These are phyloP conservation scores for Oncorhynchus kisutch DNA, from an alignment of 2,113 vertebrate species.

Conservation along the genomic window DNA sequence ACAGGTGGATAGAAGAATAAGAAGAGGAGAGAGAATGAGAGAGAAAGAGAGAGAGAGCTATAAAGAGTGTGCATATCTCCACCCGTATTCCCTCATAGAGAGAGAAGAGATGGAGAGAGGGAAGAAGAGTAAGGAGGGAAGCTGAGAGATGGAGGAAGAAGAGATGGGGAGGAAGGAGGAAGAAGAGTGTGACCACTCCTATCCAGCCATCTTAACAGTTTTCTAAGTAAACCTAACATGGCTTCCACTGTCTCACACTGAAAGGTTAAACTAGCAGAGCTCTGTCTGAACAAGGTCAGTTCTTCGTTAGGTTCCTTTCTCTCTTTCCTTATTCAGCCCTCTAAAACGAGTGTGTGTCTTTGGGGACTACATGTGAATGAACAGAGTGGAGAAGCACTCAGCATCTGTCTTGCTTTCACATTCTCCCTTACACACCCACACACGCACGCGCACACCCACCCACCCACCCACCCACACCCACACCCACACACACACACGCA, in stretches of 20 bases:
- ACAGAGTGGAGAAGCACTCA: slow-evolving; percentile 57
- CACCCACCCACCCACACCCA: rapidly evolving
- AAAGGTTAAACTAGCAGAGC: slow-evolving; percentile 33
- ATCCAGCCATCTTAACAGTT: too few relatives aligned
- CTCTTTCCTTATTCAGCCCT: slow-evolving; percentile 23
- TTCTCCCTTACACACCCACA: not conserved
- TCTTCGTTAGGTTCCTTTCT: not conserved
- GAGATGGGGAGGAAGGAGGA: not conserved
- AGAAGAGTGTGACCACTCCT: not conserved
- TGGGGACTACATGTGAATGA: slow-evolving; percentile 49
- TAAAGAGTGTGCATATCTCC: too few relatives aligned
- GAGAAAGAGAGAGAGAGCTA: not conserved
- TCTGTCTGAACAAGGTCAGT: not conserved
- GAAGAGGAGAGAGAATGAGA: not conserved
- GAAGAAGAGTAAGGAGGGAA: slow-evolving; percentile 2
- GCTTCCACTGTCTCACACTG: slow-evolving; percentile 14
- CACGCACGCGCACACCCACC: rapidly evolving
- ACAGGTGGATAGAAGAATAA: not conserved
- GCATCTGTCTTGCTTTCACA: slow-evolving; percentile 55
- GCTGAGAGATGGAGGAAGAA: not conserved
- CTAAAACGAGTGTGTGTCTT: slow-evolving; percentile 53
- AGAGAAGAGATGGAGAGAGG: slow-evolving; percentile 25
- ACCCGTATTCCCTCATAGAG: too few relatives aligned
- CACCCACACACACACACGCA: too few relatives aligned
- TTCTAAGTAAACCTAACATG: not conserved